Evolutionary conservation across 1,140 invertebrate species (phyloP), one percentile per base, ranked within the genome.

Genomic region (Drosophila malerkotliana): DNA sequence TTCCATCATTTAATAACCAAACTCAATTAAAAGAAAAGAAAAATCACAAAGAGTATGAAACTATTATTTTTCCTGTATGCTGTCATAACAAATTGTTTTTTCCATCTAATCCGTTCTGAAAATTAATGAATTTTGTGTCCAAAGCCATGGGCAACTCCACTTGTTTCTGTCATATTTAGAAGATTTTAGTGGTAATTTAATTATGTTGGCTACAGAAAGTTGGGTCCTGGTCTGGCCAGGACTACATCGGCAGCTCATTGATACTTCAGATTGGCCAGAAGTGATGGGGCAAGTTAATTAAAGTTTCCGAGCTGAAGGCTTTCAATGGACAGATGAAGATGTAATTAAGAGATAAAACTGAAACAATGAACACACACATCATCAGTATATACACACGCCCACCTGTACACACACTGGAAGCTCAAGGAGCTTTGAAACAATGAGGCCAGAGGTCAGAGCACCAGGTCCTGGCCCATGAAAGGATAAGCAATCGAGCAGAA

Each of bases 341-440:
- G 83, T 87, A 85, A 85, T 85, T 85, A 85, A 85, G 78, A 82
- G 82, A 85, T 85, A 88, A 82, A 87, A 72, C 49, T 37, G 74
- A 72, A 87, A 87, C 82, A 82, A 85, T 78, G 63, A 55, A 48
- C 45, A 57, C 60, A 73, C 58, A 49, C 39, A 41, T 61, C 57
- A 63, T 63, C 28, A 44, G 24, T 58, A 47, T 21, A 47, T 47
- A 21, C 15, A 45, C 30, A 51, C 51, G 62, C 26, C 63, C 52
- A 71, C 67, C 67, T 71, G 52, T n/a, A 12, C 26, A 32, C 15
- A 37, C 24, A 10, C 44, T 3, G 15, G 18, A 5, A 14, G 26
- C 7, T 5, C 6, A 6, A 5, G 6, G 6, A 7, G 26, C 5
- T 5, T 6, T 7, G 26, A 6, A 18, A 15, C 45, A n/a, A 24